Evolutionary conservation across 2,797 vertebrate species (phyloP), one percentile per base, ranked within the genome.

Genomic region (Clarias laeviceps): DNA sequence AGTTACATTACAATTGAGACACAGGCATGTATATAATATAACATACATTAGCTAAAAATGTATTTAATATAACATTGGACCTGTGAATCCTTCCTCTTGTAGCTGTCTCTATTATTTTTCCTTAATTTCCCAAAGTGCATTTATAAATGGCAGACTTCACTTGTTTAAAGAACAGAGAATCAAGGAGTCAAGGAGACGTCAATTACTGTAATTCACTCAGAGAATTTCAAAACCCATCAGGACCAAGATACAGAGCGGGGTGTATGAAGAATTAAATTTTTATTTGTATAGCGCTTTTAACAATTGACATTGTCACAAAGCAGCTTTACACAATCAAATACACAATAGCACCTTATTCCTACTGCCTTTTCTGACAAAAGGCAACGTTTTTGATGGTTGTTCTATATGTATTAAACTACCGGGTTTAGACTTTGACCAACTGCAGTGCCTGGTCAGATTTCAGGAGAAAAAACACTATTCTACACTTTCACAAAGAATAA

Each of bases 111-210:
- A 14, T 32, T 17, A 17, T 15, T 66, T 29, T 32, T 18, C 27
- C 29, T 66, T 66, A 17, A 66, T 66, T 66, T 66, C 65, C 29
- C 64, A 66, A 66, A 32, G 64, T 66, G 64, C 27, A 66, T 66
- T 66, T 66, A 18, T 3, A 32, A 29, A 32, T 18, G 27, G 18
- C 65, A 66, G 65, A 32, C 15, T 66, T 32, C 29, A 2, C 27
- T 66, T 66, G 15, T 32, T 66, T 66, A 66, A 32, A 66, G 29
- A 27, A 66, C 65, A 32, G 65, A 66, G 27, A 62, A 27, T 64
- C 9, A 64, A 27, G 12, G 61, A 29, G 14, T 17, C 64, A 66
- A 32, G 62, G n/a, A 29, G n/a, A 65, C 62, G 12, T 29, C 62
- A 29, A 27, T 65, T 27, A 65, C 11, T 65, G n/a, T 66, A 29